A percentile compares a stretch with the other conserved stretches of the same genome.
Evolutionary conservation across 2,888 invertebrate species (phyloP).

Genomic region (Tetanocera ferruginea): DNA sequence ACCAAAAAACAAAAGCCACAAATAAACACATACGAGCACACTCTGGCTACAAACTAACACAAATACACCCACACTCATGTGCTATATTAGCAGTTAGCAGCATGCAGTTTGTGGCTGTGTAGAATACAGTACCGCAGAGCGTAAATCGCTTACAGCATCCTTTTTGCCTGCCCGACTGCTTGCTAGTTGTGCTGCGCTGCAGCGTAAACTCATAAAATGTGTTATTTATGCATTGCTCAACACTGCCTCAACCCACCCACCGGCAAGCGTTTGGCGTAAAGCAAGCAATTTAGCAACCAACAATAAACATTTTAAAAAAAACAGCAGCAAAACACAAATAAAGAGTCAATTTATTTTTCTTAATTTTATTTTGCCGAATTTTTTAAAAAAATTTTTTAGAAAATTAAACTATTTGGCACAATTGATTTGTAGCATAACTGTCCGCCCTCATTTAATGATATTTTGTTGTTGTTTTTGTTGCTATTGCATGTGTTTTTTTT

Average conservation of each 20-base stretch:
- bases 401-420: background rate
- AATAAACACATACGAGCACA: conserved; percentile 45
- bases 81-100: background rate
- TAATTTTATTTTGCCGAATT: background rate
- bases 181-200: background rate
- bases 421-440: background rate
- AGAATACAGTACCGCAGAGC: background rate
- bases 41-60: background rate
- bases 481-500: background rate
- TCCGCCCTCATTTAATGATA: background rate
- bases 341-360: background rate
- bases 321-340: background rate
- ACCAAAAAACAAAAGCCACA: conserved; percentile 45
- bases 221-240: conserved; percentile 7
- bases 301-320: no score
- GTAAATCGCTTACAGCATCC: background rate
- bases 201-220: conserved; percentile 14
- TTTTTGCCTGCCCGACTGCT: background rate
- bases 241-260: background rate
- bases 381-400: background rate
- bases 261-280: background rate
- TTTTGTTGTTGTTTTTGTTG: background rate
- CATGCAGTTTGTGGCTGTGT: background rate
- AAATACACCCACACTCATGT: conserved; percentile 1
- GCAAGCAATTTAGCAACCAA: no score